Conservation (phyloP, 2,888 invertebrate species). For the Ochropleura leucogaster region DNA sequence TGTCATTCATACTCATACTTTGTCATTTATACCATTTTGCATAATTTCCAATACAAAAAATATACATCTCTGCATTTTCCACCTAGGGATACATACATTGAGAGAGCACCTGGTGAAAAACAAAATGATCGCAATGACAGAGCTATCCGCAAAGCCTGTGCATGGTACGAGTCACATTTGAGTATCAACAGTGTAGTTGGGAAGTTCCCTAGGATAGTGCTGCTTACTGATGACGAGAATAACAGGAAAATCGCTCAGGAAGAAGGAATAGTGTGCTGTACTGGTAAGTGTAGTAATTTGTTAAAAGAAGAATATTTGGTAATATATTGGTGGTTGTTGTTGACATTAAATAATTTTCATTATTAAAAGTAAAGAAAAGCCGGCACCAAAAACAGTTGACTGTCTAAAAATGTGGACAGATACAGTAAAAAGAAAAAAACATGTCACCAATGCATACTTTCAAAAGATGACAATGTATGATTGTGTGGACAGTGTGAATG, state of each 20-base stretch:
- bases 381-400: not conserved
- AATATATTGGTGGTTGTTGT: not conserved
- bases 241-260: conserved; percentile 93
- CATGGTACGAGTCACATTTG: conserved; percentile 96
- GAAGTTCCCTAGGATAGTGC: conserved; percentile 91
- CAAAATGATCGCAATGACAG: conserved; percentile 97
- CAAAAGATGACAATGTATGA: not conserved
- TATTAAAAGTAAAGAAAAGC: not conserved
- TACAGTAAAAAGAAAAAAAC: not conserved
- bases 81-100: conserved; percentile 96
- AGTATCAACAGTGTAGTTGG: conserved; percentile 75
- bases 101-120: conserved; percentile 95
- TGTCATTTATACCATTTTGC: not conserved
- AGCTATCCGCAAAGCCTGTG: conserved; percentile 95
- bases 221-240: conserved; percentile 96
- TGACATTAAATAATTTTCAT: not conserved
- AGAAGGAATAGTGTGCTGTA: conserved; percentile 93
- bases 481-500: not conserved
- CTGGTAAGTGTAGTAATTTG: conserved; percentile 89
- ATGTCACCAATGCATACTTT: not conserved
- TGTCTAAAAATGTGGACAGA: not conserved
- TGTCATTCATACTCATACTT: too few relatives aligned
- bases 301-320: not conserved
- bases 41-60: not conserved
- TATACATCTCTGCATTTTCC: not conserved